Conservation (phyloP, 2,888 invertebrate species). For the Limulus polyphemus region DNA sequence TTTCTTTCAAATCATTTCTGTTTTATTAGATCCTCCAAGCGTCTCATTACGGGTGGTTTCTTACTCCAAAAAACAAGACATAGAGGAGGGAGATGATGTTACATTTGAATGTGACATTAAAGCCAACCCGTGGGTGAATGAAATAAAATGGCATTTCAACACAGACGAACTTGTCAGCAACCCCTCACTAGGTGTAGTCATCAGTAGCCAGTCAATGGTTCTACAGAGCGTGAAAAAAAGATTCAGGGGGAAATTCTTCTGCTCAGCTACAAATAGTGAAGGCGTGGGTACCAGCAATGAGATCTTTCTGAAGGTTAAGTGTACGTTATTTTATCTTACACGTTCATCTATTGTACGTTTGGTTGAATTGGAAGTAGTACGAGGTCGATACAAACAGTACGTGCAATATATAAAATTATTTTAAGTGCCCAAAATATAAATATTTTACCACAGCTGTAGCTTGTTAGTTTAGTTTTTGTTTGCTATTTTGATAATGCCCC, state of each 20-base stretch:
- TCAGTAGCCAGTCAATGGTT: slow-evolving; percentile 18
- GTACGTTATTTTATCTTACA: slow-evolving; percentile 17
- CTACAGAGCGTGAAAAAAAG: slow-evolving; percentile 16
- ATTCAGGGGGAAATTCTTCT: slow-evolving; percentile 14
- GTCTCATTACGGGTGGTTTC: too few species aligned
- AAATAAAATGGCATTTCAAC: slow-evolving; percentile 21
- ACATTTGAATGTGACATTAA: slow-evolving; percentile 22
- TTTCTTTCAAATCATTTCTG: too few species aligned
- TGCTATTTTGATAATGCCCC: too few species aligned
- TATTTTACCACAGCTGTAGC: too few species aligned
- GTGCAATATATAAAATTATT: too few species aligned
- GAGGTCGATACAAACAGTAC: too few species aligned
- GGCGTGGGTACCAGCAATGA: slow-evolving; percentile 26
- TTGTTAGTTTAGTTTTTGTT: too few species aligned
- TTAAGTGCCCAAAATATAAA: too few species aligned
- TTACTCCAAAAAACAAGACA: slow-evolving; percentile 4
- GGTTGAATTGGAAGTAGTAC: too few species aligned
- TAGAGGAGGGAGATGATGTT: slow-evolving; percentile 22
- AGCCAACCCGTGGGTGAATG: slow-evolving; percentile 21
- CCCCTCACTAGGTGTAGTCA: slow-evolving; percentile 17
- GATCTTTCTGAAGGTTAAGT: slow-evolving; percentile 26
- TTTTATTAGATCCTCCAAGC: too few species aligned
- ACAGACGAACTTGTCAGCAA: slow-evolving; percentile 15
- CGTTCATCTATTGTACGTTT: too few species aligned
- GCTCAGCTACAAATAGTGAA: slow-evolving; percentile 22